Conservation (phyloP, 2,113 vertebrate genomes). For the Hirundichthys speculiger region DNA sequence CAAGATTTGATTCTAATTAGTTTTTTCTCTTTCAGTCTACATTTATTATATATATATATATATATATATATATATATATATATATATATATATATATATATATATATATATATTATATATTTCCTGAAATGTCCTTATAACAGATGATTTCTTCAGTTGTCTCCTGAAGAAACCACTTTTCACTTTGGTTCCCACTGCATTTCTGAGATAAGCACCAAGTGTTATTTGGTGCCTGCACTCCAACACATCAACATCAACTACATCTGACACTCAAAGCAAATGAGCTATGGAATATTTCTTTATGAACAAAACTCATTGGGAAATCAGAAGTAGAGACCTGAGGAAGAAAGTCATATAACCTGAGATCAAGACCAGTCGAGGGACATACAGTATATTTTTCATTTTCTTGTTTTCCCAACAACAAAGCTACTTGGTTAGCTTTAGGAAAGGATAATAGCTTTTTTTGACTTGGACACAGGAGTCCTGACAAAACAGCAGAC, state of each 20-base stretch:
- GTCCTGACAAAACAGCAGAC: no score
- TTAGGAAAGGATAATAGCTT: no score
- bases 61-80: no score
- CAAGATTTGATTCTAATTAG: no score
- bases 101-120: no score
- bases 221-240: no score
- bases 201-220: background rate
- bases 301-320: conserved; percentile 1
- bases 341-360: background rate
- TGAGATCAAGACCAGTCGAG: background rate
- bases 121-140: background rate
- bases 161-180: background rate
- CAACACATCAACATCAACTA: background rate
- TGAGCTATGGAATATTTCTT: background rate
- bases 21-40: conserved; percentile 1
- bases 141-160: background rate
- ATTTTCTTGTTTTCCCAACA: background rate
- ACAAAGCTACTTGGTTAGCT: no score
- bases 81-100: no score
- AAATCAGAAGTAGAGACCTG: background rate
- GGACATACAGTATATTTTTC: background rate
- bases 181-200: no score
- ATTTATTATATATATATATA: no score
- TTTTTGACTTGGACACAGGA: no score
- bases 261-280: background rate